phyloP scores from a whole-genome alignment of 2,888 invertebrate genomes.

The Ectemnius cavifrons region DNA sequence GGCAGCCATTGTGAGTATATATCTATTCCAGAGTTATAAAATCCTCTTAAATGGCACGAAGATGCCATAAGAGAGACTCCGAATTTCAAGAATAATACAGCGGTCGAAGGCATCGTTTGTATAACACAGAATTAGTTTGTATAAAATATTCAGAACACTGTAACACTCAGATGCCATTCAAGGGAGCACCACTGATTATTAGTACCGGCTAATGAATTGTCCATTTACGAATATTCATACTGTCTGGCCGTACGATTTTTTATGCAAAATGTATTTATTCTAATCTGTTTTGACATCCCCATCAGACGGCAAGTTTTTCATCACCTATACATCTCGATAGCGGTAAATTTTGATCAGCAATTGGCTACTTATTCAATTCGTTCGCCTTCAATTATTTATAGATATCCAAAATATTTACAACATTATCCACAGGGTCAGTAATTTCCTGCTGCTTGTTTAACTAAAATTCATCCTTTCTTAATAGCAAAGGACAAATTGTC shows the following conservation, averaged over 20 bases:
- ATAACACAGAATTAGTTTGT: conserved; percentile 58
- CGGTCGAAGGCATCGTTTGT: conserved; percentile 47
- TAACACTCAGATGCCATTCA: conserved; percentile 56
- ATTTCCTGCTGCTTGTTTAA: conserved; percentile 31
- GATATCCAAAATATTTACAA: conserved; percentile 71
- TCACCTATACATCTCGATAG: conserved; percentile 43
- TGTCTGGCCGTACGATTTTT: conserved; percentile 33
- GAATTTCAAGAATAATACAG: conserved; percentile 43
- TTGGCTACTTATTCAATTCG: conserved; percentile 58
- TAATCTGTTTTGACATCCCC: conserved; percentile 31
- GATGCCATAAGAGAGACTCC: conserved; percentile 37
- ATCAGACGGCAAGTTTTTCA: conserved; percentile 25
- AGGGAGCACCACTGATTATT: conserved; percentile 52
- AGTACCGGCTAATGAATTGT: conserved; percentile 53
- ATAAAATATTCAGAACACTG: conserved; percentile 64
- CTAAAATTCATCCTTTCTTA: conserved; percentile 49
- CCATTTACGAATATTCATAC: conserved; percentile 52
- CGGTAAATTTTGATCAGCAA: conserved; percentile 60
- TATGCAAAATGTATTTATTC: conserved; percentile 27
- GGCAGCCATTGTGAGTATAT: conserved; percentile 60
- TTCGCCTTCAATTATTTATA: conserved; percentile 56
- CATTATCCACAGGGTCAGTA: conserved; percentile 50
- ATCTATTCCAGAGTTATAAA: conserved; percentile 57
- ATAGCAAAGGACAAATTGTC: conserved; percentile 35
- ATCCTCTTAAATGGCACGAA: conserved; percentile 44